Percentiles rank a stretch among this genome's conserved stretches.
Conservation (phyloP, 2,113 vertebrate genomes). For the Lasiurus borealis region DNA sequence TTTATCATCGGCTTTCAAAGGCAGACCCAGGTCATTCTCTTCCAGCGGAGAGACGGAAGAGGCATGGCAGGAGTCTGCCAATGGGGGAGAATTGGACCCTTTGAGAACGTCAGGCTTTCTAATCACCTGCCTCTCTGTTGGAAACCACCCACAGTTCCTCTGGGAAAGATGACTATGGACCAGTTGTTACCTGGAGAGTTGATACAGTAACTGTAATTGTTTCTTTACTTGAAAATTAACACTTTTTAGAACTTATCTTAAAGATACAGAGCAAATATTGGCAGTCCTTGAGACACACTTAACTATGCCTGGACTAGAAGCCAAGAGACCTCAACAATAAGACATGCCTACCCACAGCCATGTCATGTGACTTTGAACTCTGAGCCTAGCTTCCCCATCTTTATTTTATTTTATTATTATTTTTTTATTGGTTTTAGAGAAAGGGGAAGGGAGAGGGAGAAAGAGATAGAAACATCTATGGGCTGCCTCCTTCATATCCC, state of each 20-base stretch:
- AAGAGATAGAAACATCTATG: no score
- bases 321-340: not conserved
- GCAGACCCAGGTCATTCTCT: not conserved
- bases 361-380: not conserved
- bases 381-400: not conserved
- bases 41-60: not conserved
- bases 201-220: not conserved
- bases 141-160: not conserved
- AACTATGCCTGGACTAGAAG: not conserved
- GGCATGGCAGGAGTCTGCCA: not conserved
- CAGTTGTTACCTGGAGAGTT: not conserved
- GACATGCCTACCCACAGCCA: not conserved
- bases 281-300: not conserved
- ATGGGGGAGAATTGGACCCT: not conserved
- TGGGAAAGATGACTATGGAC: not conserved
- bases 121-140: not conserved
- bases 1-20: not conserved
- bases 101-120: not conserved
- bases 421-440: no score
- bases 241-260: conserved; percentile 8
- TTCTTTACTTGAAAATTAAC: not conserved
- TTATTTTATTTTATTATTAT: no score
- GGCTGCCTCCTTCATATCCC: no score
- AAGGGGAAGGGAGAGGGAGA: no score
- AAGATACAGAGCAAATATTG: not conserved